Evolutionary conservation across 2,888 invertebrate genomes (phyloP), one percentile per base, ranked within the genome.

Genomic region (Pandemis corylana): DNA sequence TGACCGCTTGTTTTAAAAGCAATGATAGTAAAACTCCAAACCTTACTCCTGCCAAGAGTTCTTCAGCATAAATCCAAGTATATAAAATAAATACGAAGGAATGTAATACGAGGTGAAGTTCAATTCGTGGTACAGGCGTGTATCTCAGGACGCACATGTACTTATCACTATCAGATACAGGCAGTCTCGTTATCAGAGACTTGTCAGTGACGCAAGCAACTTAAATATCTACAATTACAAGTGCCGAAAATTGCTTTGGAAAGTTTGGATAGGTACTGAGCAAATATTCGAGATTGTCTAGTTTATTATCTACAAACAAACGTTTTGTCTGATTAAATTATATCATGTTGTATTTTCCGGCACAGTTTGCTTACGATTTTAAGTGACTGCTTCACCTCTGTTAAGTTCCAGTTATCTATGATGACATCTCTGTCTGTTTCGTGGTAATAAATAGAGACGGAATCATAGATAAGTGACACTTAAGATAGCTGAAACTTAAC

Each of bases 91-190:
- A 49, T 49, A 9, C 9, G 56, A 56, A 56, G 20, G 20, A 67
- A 53, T 67, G 53, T 53, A 53, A 53, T 0, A 2, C 15, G 15
- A 66, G 51, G 51, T 9, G 44, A n/a, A 15, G 46, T 20, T 4
- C 12, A 42, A 44, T 59, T 46, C 42, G 41, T 13, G 68, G 44
- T 59, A 68, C 12, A 68, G 68, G 59, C 59, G 42, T 44, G 68
- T 68, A 66, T 51, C 49, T 53, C 68, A 20, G 44, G n/a, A 59
- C n/a, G 66, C n/a, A 53, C 53, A 41, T 53, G 20, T 20, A 13
- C 15, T 44, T 68, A 59, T 68, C 68, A 68, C 28, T 68, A 68
- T 59, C 68, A 68, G 42, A 68, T 59, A 56, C 15, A 59, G 42
- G 42, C 67, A 68, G 59, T 42, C 68, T 42, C 20, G 41, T 53